These are phyloP conservation scores for Pentamera pediparva DNA, from an alignment of 53 echinoderm and acorn worm species.

Conservation along the genomic window DNA sequence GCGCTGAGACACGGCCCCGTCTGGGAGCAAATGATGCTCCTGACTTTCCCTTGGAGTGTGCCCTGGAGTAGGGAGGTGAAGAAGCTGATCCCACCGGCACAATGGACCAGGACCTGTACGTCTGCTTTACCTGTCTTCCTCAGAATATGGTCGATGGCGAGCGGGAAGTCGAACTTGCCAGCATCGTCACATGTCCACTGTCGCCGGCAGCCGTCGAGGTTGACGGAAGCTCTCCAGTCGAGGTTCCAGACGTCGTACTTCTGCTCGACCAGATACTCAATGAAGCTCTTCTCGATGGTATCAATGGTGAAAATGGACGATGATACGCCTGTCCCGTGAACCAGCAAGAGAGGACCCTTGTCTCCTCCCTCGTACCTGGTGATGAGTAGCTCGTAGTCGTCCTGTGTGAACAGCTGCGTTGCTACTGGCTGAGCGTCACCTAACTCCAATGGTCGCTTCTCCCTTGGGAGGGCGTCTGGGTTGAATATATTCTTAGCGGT, in stretches of 20 bases:
- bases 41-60: constrained; percentile 49
- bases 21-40: constrained; percentile 50
- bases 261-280: constrained; percentile 50
- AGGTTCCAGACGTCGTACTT: constrained; percentile 57
- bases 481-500: constrained; percentile 32
- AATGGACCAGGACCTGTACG: constrained; percentile 52
- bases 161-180: constrained; percentile 44
- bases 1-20: constrained; percentile 47
- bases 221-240: constrained; percentile 55
- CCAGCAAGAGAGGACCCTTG: constrained; percentile 56
- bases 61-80: constrained; percentile 47
- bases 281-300: constrained; percentile 61
- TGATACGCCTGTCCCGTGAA: constrained; percentile 54
- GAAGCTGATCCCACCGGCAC: constrained; percentile 54
- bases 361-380: constrained; percentile 45
- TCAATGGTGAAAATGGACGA: constrained; percentile 50
- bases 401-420: constrained; percentile 31
- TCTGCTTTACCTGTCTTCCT: constrained; percentile 36
- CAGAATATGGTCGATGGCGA: constrained; percentile 46
- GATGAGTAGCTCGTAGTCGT: constrained; percentile 38
- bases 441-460: constrained; percentile 40
- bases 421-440: constrained; percentile 38
- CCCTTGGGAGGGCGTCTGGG: constrained; percentile 32
- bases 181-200: constrained; percentile 40
- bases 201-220: constrained; percentile 26